Evolutionary conservation across 1,140 invertebrate species (phyloP).

Genomic region (Macrosteles quadrilineatus): DNA sequence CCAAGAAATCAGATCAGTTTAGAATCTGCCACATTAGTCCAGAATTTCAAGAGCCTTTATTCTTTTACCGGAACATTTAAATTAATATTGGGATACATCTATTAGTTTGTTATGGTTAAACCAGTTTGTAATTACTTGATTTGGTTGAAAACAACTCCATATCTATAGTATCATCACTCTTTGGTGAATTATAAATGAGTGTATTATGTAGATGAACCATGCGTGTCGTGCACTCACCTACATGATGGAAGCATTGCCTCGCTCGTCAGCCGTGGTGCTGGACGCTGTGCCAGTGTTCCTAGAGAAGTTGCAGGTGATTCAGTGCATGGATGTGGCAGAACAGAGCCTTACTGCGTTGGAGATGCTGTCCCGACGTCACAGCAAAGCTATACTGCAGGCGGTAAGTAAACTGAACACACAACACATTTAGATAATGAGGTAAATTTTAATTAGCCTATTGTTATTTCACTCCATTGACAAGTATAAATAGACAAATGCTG

Average conservation of each 20-base stretch:
- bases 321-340: constrained; percentile 99
- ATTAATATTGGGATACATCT: no score
- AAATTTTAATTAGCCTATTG: no score
- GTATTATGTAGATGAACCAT: constrained; percentile 84
- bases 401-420: constrained; percentile 54
- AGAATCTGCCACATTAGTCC: no score
- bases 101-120: no score
- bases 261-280: constrained; percentile 94
- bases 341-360: constrained; percentile 95
- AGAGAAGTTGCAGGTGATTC: constrained; percentile 95
- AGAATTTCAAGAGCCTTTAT: no score
- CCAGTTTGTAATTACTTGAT: no score
- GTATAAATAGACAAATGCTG: no score
- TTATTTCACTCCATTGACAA: background rate
- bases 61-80: no score
- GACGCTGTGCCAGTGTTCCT: constrained; percentile 96
- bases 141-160: no score
- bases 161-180: no score
- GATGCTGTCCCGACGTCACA: constrained; percentile 94
- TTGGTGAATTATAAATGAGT: no score
- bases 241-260: constrained; percentile 98
- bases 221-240: constrained; percentile 97
- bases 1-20: no score
- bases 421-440: background rate
- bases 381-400: constrained; percentile 94